Evolutionary conservation across 2,113 vertebrate genomes (phyloP), one percentile per base, ranked within the genome.

Genomic region (Caloenas nicobarica): DNA sequence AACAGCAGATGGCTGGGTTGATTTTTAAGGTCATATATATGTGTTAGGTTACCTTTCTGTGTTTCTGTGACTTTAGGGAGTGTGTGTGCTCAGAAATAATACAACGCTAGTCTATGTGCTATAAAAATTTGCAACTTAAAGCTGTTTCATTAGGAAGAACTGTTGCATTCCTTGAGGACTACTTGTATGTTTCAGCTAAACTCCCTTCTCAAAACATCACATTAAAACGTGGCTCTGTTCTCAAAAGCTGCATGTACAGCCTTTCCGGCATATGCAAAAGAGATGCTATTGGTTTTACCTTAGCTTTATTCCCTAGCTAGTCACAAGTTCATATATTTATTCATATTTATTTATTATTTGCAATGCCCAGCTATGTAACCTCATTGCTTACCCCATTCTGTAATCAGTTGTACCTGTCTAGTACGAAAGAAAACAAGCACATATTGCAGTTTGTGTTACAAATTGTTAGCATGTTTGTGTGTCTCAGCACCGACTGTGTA

Each of bases 271-370:
- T n/a, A 31, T 57, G 61, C 57, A 65, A 29, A 74, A 86, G 18
- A 40, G 8, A 4, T 57, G 38, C 54, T 64, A 3, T 33, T 65
- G 28, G 57, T 64, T 92, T 93, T 76, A 53, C 73, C 21, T 92
- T 51, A 53, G 29, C 57, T 78, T 88, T 81, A 44, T 93, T 83
- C 56, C 38, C 42, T 81, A 51, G 23, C 24, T 86, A 42, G 42
- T 51, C 51, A 29, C 0, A 2, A 81, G 36, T 81, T 88, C 11
- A 9, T 91, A 46, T 78, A 70, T 93, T 74, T 88, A 71, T 91
- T 95, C 19, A 5, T 68, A 31, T 78, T 93, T 81, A 21, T 91
- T 88, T 72, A 68, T 71, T 95, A 71, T 79, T 91, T 95, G 61
- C 57, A 69, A 4, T 85, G 29, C 34, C 80, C 54, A 85, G 38